A percentile compares a stretch with the other conserved stretches of the same genome.
These are phyloP conservation scores for Enteromius unitaeniatus DNA, from an alignment of 2,797 vertebrate species.

Conservation along the genomic window DNA sequence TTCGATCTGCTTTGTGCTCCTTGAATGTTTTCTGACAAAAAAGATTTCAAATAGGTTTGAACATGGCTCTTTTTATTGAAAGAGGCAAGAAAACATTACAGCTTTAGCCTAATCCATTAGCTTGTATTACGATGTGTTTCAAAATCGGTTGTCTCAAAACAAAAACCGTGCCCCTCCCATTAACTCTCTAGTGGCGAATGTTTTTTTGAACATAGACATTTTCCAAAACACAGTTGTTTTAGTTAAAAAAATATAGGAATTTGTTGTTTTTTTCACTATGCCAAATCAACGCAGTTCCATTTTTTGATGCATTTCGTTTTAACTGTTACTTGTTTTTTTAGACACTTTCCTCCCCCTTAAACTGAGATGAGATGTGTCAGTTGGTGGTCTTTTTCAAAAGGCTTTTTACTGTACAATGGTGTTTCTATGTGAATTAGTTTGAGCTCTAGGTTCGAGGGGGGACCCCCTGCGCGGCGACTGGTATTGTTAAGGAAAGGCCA, in stretches of 20 bases:
- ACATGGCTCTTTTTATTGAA: background rate
- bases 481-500: slow-evolving; percentile 51
- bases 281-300: background rate
- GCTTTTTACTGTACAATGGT: slow-evolving; percentile 37
- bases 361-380: slow-evolving; percentile 31
- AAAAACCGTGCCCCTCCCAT: slow-evolving; percentile 39
- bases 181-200: background rate
- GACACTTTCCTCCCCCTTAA: background rate
- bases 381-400: slow-evolving; percentile 41
- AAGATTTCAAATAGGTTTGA: background rate
- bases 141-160: background rate
- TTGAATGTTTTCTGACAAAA: background rate
- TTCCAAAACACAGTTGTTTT: background rate
- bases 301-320: background rate
- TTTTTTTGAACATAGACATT: background rate
- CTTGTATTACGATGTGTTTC: background rate
- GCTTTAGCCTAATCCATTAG: background rate
- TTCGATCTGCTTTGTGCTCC: background rate
- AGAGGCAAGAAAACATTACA: background rate
- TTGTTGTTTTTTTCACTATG: background rate
- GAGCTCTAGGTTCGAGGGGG: slow-evolving; percentile 10
- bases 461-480: slow-evolving; percentile 20
- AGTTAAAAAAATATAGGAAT: background rate
- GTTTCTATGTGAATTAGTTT: slow-evolving; percentile 44
- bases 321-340: background rate